Evolutionary conservation across 2,113 vertebrate genomes (phyloP).

Genomic region (Hystrix brachyura): DNA sequence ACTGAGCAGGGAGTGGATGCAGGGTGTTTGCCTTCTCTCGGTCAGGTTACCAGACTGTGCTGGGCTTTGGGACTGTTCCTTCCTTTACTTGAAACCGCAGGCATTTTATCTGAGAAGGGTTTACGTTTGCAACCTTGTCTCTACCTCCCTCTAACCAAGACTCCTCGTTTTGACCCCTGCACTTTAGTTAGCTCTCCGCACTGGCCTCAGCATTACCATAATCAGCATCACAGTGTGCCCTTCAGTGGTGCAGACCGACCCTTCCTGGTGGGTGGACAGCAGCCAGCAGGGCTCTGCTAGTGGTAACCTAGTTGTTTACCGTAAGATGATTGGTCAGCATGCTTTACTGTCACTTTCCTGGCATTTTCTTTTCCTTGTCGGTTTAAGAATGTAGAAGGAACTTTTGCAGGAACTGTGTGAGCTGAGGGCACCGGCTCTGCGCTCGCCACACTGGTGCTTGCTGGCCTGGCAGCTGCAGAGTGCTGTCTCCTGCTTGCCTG

Average conservation of each 20-base stretch:
- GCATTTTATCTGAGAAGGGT: neutral
- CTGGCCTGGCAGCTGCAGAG: neutral
- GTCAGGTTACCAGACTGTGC: neutral
- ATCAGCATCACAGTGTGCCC: fast-evolving
- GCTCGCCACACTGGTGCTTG: neutral
- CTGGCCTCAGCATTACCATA: fast-evolving
- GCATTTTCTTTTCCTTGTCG: neutral
- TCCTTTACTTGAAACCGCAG: neutral
- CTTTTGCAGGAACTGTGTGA: neutral
- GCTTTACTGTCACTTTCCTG: neutral
- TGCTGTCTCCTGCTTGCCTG: neutral
- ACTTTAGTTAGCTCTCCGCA: neutral
- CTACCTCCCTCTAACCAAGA: neutral
- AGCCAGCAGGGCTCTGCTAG: neutral
- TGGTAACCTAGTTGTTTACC: neutral
- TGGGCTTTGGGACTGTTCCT: neutral
- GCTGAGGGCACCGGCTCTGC: neutral
- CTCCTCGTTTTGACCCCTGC: neutral
- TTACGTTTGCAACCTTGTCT: neutral
- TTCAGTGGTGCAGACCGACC: neutral
- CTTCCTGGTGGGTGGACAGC: neutral
- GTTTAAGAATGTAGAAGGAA: neutral
- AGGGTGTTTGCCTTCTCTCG: too few relatives aligned
- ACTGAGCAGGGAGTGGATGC: neutral
- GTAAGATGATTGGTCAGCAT: neutral